Conservation (phyloP, 2,113 vertebrate genomes). For the Ibidorhyncha struthersii region DNA sequence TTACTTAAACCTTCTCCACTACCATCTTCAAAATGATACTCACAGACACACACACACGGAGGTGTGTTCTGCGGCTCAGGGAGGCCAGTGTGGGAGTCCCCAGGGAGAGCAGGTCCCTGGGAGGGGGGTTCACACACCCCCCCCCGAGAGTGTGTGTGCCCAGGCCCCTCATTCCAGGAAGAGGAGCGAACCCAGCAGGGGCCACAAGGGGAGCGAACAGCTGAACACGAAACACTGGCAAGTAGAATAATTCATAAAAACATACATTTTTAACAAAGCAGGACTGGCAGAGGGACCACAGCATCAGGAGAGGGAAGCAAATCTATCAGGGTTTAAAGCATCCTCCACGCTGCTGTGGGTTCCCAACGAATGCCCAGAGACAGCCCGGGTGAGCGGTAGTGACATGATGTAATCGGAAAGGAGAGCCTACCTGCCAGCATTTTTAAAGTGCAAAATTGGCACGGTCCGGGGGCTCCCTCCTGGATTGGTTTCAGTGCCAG, state of each 20-base stretch:
- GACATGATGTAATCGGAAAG: constrained; percentile 33
- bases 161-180: neutral
- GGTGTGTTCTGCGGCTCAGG: neutral
- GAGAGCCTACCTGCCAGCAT: constrained; percentile 43
- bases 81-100: neutral
- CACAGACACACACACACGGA: rapidly evolving
- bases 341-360: neutral
- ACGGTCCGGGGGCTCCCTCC: neutral
- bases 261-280: constrained; percentile 15
- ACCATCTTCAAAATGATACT: neutral
- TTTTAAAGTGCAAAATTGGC: constrained; percentile 19
- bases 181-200: neutral
- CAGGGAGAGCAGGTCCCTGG: neutral
- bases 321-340: constrained; percentile 29
- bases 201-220: neutral
- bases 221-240: neutral
- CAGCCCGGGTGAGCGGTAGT: neutral
- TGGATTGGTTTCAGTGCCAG: constrained; percentile 31
- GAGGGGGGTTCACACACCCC: neutral
- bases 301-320: neutral
- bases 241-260: constrained; percentile 9
- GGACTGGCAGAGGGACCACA: neutral
- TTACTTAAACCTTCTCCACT: neutral
- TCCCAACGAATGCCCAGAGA: neutral
- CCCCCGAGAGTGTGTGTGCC: rapidly evolving